These are phyloP conservation scores for Notechis scutatus DNA, from an alignment of 2,113 vertebrate genomes.

Conservation along the genomic window DNA sequence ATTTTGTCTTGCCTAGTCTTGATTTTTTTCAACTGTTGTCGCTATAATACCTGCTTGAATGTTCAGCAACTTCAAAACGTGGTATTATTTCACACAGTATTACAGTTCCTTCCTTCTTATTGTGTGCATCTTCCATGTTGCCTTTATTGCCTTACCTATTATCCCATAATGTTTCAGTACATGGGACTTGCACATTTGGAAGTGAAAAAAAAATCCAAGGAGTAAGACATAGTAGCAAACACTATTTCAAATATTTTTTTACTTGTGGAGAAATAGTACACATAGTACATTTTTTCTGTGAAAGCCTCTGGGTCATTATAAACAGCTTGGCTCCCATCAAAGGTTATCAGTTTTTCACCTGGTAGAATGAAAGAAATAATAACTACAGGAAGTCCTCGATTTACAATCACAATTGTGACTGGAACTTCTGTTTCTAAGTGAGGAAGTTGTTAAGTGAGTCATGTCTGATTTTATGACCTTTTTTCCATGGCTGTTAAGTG, in stretches of 20 bases:
- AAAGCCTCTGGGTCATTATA: background rate
- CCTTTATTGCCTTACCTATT: background rate
- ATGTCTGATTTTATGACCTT: background rate
- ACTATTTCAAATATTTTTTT: conserved; percentile 20
- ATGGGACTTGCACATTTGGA: background rate
- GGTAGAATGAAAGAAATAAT: background rate
- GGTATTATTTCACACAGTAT: background rate
- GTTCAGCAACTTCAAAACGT: background rate
- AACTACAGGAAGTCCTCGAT: background rate
- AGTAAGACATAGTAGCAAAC: background rate
- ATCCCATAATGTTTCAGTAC: background rate
- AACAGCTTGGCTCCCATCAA: background rate
- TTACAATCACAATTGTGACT: background rate
- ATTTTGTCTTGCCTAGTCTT: background rate
- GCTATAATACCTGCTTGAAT: background rate
- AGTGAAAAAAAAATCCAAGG: background rate
- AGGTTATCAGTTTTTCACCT: background rate
- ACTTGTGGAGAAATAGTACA: background rate
- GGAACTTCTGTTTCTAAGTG: background rate
- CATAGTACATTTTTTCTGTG: background rate
- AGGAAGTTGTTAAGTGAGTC: background rate
- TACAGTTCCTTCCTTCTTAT: background rate
- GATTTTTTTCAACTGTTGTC: background rate
- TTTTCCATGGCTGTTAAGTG: background rate
- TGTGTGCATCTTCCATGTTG: background rate